Base-by-base conservation (phyloP, 2,113 vertebrate genomes). In the Fulmarus glacialis region DNA sequence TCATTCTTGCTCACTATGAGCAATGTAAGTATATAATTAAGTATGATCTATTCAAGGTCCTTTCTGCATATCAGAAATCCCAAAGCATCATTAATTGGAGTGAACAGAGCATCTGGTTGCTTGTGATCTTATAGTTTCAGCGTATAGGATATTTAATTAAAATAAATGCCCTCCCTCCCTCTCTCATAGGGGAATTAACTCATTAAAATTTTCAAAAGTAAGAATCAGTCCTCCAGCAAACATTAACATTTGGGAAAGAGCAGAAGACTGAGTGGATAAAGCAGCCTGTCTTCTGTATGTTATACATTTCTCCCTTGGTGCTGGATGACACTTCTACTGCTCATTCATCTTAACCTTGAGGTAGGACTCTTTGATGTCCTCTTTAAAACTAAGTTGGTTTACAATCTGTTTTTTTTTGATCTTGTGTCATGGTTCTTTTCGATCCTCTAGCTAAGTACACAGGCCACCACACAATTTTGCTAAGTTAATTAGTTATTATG, bases 41-140 rank as follows among this genome's bases (percentile, higher is more conserved):
- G 59, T 75, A 73, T n/a, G 26, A 90, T 73, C 45, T 89, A 70
- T 73, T 96, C 90, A 93, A 95, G 88, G 30, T 81, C 66, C 26
- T 96, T 85, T 90, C 91, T 79, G n/a, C 22, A 79, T 67, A 97
- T 95, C 66, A 86, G 81, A 95, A 96, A 86, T 93, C 75, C 83
- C 86, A 94, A 68, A 89, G 74, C 77, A 93, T 95, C 58, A 66
- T 94, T 96, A 96, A 92, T 75, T 92, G 52, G 82, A 95, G 52
- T 78, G 62, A 85, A 93, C 79, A 73, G 93, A 93, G 66, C 93
- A 96, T 90, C 92, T 97, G 82, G 40, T 77, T 86, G 7, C 82
- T 90, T 88, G 48, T 84, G 79, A 85, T 97, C 73, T 89, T 95
- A 91, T 72, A 71, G 56, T 77, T 72, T 72, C 20, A 52, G 34